These are phyloP conservation scores for Xanthia togata DNA, from an alignment of 2,888 invertebrate species.

Conservation along the genomic window DNA sequence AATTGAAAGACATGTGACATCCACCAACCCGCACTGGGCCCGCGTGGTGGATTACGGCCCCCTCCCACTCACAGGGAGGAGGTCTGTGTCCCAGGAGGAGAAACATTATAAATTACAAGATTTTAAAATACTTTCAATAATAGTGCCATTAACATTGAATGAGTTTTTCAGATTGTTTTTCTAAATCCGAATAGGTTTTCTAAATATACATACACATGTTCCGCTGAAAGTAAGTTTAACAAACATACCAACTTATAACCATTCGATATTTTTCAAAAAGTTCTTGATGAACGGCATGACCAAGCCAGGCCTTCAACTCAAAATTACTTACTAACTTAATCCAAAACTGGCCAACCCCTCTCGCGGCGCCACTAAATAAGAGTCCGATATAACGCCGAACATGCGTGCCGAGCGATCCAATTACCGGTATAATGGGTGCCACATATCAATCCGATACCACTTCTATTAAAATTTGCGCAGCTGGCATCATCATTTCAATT, in stretches of 20 bases:
- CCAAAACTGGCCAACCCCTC: conserved; percentile 28
- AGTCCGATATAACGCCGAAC: conserved; percentile 43
- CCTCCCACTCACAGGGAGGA: too few relatives aligned
- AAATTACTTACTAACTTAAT: conserved; percentile 51
- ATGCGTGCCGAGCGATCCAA: conserved; percentile 51
- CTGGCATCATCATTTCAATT: conserved; percentile 23
- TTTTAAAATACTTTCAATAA: not conserved
- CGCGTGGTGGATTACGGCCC: too few relatives aligned
- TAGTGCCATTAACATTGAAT: not conserved
- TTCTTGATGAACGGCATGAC: not conserved
- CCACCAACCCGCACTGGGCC: too few relatives aligned
- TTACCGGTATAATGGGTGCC: conserved; percentile 53
- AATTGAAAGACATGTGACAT: too few relatives aligned
- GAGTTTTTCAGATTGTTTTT: not conserved
- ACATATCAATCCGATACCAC: conserved; percentile 58
- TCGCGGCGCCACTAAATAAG: conserved; percentile 50
- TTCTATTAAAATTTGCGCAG: conserved; percentile 48
- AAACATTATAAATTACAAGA: not conserved
- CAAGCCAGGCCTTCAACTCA: not conserved
- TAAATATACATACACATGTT: not conserved
- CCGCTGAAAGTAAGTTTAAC: not conserved
- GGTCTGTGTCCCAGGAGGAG: too few relatives aligned
- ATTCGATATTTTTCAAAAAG: not conserved
- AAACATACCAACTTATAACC: not conserved
- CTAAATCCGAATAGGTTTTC: too few relatives aligned